Evolutionary conservation across 2,797 vertebrate species (phyloP).

Genomic region (Sebastes hubbsi): DNA sequence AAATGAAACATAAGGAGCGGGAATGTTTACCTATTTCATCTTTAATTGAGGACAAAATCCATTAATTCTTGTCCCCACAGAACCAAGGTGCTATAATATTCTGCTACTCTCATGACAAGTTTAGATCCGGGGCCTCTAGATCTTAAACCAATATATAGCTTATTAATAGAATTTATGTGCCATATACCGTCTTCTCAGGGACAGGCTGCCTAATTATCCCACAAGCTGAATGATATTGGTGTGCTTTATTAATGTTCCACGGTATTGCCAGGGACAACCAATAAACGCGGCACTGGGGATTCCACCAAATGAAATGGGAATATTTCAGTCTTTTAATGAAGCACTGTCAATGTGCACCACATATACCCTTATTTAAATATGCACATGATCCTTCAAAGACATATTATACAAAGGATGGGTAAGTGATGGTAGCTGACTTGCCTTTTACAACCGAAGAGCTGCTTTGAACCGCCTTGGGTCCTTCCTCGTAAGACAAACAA

Average conservation of each 20-base stretch:
- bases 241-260: conserved; percentile 77
- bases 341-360: conserved; percentile 58
- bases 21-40: conserved; percentile 50
- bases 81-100: conserved; percentile 56
- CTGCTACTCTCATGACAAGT: conserved; percentile 68
- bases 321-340: conserved; percentile 80
- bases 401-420: conserved; percentile 60
- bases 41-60: conserved; percentile 55
- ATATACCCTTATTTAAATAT: conserved; percentile 69
- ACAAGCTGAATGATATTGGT: conserved; percentile 75
- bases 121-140: conserved; percentile 63
- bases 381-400: conserved; percentile 67
- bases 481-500: conserved; percentile 58
- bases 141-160: conserved; percentile 79
- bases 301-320: conserved; percentile 74
- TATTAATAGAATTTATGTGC: conserved; percentile 84
- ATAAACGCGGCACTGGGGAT: conserved; percentile 76
- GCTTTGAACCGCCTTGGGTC: conserved; percentile 56
- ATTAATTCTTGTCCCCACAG: conserved; percentile 56
- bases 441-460: conserved; percentile 62
- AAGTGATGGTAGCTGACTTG: conserved; percentile 63
- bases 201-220: conserved; percentile 76
- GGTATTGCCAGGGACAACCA: conserved; percentile 75
- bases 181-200: conserved; percentile 67
- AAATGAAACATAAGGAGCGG: conserved; percentile 25